phyloP scores from a whole-genome alignment of 2,797 vertebrate species.

The Peromyscus attwateri region DNA sequence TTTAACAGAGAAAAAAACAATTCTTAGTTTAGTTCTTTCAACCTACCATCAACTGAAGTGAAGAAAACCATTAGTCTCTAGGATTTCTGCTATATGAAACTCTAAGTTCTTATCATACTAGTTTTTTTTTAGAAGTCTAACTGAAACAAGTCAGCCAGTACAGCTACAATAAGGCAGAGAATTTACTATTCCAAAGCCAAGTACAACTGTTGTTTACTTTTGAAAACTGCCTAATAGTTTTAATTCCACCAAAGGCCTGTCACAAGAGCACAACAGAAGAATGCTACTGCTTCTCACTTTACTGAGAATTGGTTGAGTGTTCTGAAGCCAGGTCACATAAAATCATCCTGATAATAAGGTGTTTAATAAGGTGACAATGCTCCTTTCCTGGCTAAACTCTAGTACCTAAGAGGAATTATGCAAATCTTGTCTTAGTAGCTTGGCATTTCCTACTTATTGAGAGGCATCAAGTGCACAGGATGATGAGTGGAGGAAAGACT shows the following conservation, averaged over 20 bases:
- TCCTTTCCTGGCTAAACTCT: constrained; percentile 9
- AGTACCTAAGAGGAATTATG: constrained; percentile 31
- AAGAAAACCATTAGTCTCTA: constrained; percentile 58
- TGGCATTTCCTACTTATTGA: constrained; percentile 38
- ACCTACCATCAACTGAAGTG: constrained; percentile 65
- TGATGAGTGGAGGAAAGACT: background rate
- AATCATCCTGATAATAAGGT: background rate
- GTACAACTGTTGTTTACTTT: constrained; percentile 7
- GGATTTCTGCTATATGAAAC: background rate
- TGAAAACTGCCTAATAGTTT: constrained; percentile 58
- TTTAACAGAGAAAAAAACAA: background rate
- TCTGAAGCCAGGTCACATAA: constrained; percentile 62
- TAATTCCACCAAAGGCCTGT: constrained; percentile 67
- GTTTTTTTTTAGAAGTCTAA: constrained; percentile 57
- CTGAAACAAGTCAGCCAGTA: constrained; percentile 62
- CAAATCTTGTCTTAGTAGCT: background rate
- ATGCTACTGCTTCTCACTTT: constrained; percentile 62
- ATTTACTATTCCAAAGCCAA: constrained; percentile 42
- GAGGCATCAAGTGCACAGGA: constrained; percentile 35
- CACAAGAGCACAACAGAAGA: constrained; percentile 12
- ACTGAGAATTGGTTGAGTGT: constrained; percentile 50
- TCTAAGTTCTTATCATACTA: constrained; percentile 54
- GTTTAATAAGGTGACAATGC: constrained; percentile 58
- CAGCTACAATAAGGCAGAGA: constrained; percentile 61
- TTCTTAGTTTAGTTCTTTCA: constrained; percentile 55